phyloP scores from a whole-genome alignment of 2,888 invertebrate species.

The Penaeus monodon region DNA sequence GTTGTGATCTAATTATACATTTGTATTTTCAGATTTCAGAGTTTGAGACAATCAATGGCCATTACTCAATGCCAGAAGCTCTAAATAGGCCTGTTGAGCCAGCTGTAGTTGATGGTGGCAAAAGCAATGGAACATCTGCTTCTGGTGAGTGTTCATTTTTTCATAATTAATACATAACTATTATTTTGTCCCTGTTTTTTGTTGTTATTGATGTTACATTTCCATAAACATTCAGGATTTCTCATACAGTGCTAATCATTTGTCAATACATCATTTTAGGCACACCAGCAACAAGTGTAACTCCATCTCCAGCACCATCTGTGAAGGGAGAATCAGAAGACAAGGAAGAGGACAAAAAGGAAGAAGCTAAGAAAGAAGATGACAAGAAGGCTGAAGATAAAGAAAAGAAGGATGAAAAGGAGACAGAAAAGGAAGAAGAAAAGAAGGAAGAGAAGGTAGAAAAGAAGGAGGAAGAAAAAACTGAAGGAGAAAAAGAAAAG shows the following conservation, averaged over 20 bases:
- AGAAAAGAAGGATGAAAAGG: background rate
- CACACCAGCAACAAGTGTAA: conserved; percentile 49
- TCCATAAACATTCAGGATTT: too few relatives aligned
- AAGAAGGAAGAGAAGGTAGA: conserved; percentile 66
- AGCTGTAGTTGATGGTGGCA: conserved; percentile 70
- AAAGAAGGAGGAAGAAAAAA: conserved; percentile 52
- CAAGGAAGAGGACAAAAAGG: conserved; percentile 55
- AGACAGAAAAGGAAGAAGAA: conserved; percentile 61
- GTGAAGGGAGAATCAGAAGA: conserved; percentile 66
- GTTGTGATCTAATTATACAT: background rate
- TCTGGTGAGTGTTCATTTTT: conserved; percentile 47
- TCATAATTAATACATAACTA: background rate
- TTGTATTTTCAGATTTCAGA: conserved; percentile 83
- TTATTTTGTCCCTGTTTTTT: conserved; percentile 10
- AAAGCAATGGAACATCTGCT: conserved; percentile 62
- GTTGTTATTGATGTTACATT: background rate
- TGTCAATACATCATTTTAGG: background rate
- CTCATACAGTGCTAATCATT: too few relatives aligned
- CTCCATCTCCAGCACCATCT: conserved; percentile 60
- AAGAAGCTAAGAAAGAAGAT: conserved; percentile 64
- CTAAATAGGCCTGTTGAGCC: conserved; percentile 85
- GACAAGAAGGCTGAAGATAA: conserved; percentile 55
- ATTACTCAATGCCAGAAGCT: conserved; percentile 96
- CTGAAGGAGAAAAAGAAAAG: conserved; percentile 60
- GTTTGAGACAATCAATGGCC: conserved; percentile 97